Evolutionary conservation across 2,113 vertebrate species (phyloP).

Genomic region (Andinoacara biseriatus): DNA sequence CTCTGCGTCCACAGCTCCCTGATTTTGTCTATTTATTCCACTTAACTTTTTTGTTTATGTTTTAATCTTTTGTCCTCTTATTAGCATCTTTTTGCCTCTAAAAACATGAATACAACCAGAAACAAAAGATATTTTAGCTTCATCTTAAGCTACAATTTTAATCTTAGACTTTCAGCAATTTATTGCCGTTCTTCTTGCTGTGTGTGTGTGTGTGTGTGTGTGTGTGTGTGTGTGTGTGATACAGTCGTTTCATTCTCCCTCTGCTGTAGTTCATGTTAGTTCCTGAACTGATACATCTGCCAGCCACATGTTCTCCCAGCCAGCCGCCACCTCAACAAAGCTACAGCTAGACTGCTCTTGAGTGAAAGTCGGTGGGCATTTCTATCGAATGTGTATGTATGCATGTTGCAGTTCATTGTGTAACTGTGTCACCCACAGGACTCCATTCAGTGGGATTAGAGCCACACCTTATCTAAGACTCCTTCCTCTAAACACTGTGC

Average conservation of each 20-base stretch:
- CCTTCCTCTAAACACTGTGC: constrained; percentile 18
- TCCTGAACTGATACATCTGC: constrained; percentile 63
- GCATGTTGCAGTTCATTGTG: constrained; percentile 3
- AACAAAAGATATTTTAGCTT: neutral
- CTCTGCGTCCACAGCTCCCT: constrained; percentile 8
- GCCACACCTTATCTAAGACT: constrained; percentile 19
- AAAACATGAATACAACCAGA: neutral
- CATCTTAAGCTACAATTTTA: neutral
- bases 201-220: constrained; percentile 2
- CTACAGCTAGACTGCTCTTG: constrained; percentile 20
- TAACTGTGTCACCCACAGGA: constrained; percentile 27
- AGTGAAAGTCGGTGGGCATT: constrained; percentile 14
- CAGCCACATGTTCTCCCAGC: constrained; percentile 63
- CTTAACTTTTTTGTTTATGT: neutral
- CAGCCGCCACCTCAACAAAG: constrained; percentile 15
- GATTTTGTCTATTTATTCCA: neutral
- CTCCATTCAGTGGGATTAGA: constrained; percentile 31
- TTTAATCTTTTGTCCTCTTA: neutral
- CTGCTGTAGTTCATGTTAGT: constrained; percentile 27
- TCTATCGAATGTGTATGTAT: constrained; percentile 5
- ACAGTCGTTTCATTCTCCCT: constrained; percentile 31
- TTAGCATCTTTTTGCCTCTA: neutral
- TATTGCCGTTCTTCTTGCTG: constrained; percentile 14
- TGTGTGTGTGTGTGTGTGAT: neutral
- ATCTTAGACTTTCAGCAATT: neutral